Conservation (phyloP, 2,113 vertebrate species). For the Bufo bufo region DNA sequence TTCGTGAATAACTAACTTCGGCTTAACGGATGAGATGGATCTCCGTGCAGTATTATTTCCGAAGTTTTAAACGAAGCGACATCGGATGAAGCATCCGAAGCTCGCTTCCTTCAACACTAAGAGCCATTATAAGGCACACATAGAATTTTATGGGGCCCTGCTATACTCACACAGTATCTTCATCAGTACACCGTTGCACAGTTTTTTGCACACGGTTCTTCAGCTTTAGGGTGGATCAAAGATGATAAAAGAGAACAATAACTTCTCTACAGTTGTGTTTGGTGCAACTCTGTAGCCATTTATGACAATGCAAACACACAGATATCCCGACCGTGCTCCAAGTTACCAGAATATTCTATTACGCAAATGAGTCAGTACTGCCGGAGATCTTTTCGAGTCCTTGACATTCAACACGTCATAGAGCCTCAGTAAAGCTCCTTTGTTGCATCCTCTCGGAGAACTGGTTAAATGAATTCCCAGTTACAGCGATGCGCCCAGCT, state of each 20-base stretch:
- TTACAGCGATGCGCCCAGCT: neutral
- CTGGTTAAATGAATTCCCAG: slow-evolving; percentile 24
- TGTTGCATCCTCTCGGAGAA: neutral
- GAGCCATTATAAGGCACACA: too few species aligned
- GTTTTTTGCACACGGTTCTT: too few species aligned
- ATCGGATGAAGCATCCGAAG: too few species aligned
- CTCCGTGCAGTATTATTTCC: too few species aligned
- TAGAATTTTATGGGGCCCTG: too few species aligned
- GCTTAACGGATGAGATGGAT: too few species aligned
- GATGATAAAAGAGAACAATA: neutral
- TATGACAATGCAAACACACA: neutral
- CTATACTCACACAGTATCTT: too few species aligned
- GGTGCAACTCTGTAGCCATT: neutral
- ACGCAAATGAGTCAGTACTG: neutral
- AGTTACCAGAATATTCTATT: neutral
- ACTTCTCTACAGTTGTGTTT: neutral
- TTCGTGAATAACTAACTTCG: too few species aligned
- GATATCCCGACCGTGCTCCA: neutral
- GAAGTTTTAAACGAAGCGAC: too few species aligned
- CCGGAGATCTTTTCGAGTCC: neutral
- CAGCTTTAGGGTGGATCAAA: neutral
- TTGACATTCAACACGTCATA: slow-evolving; percentile 33
- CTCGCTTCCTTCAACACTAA: too few species aligned
- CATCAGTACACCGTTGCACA: too few species aligned
- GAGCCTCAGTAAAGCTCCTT: neutral